Conservation (phyloP, 2,797 vertebrate genomes). For the Iguana delicatissima region DNA sequence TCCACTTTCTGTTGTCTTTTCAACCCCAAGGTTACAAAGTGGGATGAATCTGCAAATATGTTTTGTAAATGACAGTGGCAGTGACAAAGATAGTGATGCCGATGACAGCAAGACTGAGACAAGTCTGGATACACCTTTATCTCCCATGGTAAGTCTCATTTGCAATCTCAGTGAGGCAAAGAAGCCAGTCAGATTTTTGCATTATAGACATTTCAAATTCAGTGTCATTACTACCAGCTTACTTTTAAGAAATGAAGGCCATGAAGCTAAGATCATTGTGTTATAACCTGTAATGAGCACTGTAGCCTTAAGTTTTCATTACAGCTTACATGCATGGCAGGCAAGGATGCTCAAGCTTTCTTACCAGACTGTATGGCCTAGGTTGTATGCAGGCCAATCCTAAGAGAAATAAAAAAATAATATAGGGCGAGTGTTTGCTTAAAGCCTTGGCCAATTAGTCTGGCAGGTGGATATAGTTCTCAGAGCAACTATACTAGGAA, state of each 20-base stretch:
- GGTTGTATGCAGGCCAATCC: background rate
- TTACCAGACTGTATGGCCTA: background rate
- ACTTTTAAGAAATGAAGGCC: background rate
- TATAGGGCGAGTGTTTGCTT: background rate
- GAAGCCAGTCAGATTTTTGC: background rate
- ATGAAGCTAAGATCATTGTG: background rate
- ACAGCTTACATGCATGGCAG: background rate
- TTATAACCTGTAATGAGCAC: background rate
- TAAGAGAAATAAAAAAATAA: background rate
- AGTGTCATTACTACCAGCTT: background rate
- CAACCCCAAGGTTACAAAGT: slow-evolving; percentile 88
- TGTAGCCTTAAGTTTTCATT: background rate
- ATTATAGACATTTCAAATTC: background rate
- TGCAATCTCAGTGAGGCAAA: accelerated
- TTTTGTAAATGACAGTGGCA: slow-evolving; percentile 97
- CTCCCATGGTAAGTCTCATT: slow-evolving; percentile 87
- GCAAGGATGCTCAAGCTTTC: background rate
- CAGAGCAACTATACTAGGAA: background rate
- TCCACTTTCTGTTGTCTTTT: background rate
- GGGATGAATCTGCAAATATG: slow-evolving; percentile 99
- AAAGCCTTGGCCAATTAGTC: background rate
- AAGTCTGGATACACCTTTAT: slow-evolving; percentile 95
- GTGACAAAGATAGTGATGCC: slow-evolving; percentile 97
- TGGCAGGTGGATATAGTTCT: background rate
- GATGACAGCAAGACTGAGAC: slow-evolving; percentile 99